Conservation (phyloP, 2,888 invertebrate species). For the Cephus sareptanus region DNA sequence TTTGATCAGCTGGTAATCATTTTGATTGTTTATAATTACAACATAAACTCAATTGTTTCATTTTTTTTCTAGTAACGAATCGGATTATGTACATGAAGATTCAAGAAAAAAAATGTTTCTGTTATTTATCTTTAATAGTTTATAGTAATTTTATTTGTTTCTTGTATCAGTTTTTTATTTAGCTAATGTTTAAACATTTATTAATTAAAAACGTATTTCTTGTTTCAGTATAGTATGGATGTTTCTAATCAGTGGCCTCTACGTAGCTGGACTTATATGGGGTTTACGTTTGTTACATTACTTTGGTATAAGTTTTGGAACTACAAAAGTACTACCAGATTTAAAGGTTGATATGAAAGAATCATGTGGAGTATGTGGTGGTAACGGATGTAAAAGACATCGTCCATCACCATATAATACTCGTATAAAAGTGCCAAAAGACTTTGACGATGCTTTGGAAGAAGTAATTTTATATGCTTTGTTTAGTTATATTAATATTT, state of each 20-base stretch:
- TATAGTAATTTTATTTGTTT: constrained; percentile 18
- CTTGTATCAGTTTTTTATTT: constrained; percentile 15
- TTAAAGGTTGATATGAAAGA: constrained; percentile 20
- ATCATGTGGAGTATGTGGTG: constrained; percentile 54
- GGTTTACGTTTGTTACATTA: constrained; percentile 43
- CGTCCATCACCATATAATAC: constrained; percentile 45
- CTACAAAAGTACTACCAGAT: constrained; percentile 23
- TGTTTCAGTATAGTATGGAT: constrained; percentile 49
- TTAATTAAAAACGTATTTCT: constrained; percentile 6
- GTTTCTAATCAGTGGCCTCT: constrained; percentile 39
- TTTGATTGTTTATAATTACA: neutral
- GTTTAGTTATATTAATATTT: neutral
- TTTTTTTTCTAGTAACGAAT: no score
- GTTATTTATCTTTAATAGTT: constrained; percentile 11
- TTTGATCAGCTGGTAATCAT: neutral
- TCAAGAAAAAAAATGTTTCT: no score
- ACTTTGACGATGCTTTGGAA: constrained; percentile 80
- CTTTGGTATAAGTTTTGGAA: constrained; percentile 36
- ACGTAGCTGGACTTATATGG: constrained; percentile 46
- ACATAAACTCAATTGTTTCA: neutral
- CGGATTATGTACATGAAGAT: no score
- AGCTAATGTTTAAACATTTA: neutral
- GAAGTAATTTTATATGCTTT: constrained; percentile 69
- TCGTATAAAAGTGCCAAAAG: constrained; percentile 70
- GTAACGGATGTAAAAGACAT: constrained; percentile 55